Percentiles rank a stretch among this genome's conserved stretches.
These are phyloP conservation scores for Tetranychus cinnabarinus DNA, from an alignment of 1,140 invertebrate genomes.

Conservation along the genomic window DNA sequence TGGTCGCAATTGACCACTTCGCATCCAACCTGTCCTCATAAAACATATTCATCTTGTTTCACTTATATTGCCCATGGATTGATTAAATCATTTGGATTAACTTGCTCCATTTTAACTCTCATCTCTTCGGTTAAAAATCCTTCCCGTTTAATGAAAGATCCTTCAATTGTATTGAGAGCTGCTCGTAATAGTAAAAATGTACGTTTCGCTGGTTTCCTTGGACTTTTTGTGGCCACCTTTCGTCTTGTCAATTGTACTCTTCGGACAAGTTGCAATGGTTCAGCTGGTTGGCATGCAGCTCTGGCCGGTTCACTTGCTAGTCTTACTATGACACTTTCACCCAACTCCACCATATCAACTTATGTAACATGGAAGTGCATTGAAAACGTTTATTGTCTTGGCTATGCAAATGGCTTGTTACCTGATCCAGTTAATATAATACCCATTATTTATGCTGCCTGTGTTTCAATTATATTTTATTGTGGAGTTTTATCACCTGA, in stretches of 20 bases:
- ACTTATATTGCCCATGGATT: no score
- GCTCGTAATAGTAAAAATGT: background rate
- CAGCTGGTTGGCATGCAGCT: conserved; percentile 5
- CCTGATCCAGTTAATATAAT: conserved; percentile 4
- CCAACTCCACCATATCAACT: conserved; percentile 8
- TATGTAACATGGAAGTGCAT: conserved; percentile 13
- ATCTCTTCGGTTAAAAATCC: no score
- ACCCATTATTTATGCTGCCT: conserved; percentile 42
- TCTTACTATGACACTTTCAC: conserved; percentile 10
- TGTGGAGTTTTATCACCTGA: conserved; percentile 50
- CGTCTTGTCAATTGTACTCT: conserved; percentile 5
- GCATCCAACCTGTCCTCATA: no score
- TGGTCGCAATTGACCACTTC: no score
- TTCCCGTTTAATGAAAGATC: no score
- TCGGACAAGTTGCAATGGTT: conserved; percentile 1
- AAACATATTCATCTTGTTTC: no score
- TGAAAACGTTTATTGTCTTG: conserved; percentile 3
- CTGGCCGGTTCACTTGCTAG: conserved; percentile 11
- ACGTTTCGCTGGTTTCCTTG: conserved; percentile 1
- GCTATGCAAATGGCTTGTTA: background rate
- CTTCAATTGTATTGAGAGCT: no score
- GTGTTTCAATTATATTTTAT: conserved; percentile 36
- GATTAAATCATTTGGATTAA: no score
- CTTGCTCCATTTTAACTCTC: no score
- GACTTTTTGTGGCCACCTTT: background rate